These are phyloP conservation scores for Clostera curtula DNA, from an alignment of 2,888 invertebrate genomes.

Conservation along the genomic window DNA sequence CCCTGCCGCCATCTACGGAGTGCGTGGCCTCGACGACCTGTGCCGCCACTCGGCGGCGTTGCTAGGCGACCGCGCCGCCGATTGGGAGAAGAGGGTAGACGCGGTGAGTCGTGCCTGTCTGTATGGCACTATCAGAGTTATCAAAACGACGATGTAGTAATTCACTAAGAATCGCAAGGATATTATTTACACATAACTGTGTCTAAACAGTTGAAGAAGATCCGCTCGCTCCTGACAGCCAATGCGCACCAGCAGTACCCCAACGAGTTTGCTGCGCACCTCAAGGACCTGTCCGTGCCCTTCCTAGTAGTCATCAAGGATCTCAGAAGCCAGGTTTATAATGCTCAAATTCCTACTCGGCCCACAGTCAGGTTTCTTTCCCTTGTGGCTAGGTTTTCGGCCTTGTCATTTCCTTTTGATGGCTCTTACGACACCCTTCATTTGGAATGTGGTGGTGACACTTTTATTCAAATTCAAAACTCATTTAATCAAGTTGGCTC, in stretches of 20 bases:
- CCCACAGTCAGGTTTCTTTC: no score
- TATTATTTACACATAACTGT: slow-evolving; percentile 5
- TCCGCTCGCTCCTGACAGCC: slow-evolving; percentile 87
- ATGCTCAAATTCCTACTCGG: background rate
- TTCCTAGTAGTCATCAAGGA: slow-evolving; percentile 90
- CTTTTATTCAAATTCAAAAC: no score
- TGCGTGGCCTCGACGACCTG: slow-evolving; percentile 87
- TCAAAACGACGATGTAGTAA: no score
- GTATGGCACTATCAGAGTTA: slow-evolving; percentile 10
- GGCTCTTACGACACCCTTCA: no score
- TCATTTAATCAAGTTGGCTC: no score
- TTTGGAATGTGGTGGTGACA: no score
- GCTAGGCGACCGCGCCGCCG: slow-evolving; percentile 86
- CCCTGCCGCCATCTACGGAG: slow-evolving; percentile 87
- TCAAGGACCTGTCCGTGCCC: slow-evolving; percentile 87
- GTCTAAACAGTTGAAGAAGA: slow-evolving; percentile 83
- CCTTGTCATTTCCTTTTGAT: no score
- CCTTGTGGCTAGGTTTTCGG: no score
- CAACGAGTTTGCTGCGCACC: slow-evolving; percentile 81
- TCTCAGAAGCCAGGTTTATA: slow-evolving; percentile 84
- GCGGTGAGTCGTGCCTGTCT: slow-evolving; percentile 80
- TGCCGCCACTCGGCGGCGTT: slow-evolving; percentile 83
- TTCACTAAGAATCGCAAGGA: no score
- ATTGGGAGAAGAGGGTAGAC: slow-evolving; percentile 97
- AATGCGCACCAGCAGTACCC: slow-evolving; percentile 81